Evolutionary conservation across 2,888 invertebrate genomes (phyloP).

Genomic region (Nematopogon swammerdamellus): DNA sequence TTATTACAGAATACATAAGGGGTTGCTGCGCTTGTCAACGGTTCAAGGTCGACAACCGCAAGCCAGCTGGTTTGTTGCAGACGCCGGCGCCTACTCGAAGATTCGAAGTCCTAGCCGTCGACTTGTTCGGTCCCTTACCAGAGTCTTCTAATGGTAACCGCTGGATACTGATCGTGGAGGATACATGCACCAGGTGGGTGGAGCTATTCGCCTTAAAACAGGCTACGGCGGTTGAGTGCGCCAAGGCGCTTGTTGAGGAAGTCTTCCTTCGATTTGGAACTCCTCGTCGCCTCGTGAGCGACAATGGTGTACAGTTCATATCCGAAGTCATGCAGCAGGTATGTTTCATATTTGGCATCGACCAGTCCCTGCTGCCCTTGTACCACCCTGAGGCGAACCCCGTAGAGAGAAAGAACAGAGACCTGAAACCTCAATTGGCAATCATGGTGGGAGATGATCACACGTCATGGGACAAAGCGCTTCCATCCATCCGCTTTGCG

Average conservation of each 20-base stretch:
- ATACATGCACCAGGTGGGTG: conserved; percentile 14
- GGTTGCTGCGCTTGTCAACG: too few relatives aligned
- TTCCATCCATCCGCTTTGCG: conserved; percentile 10
- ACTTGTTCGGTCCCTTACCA: conserved; percentile 16
- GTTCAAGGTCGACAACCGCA: too few relatives aligned
- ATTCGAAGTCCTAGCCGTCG: conserved; percentile 2
- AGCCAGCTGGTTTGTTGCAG: too few relatives aligned
- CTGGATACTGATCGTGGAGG: conserved; percentile 17
- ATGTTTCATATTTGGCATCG: conserved; percentile 8
- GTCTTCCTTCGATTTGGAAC: conserved; percentile 19
- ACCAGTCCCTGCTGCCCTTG: conserved; percentile 8
- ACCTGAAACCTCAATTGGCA: conserved; percentile 15
- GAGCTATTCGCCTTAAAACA: conserved; percentile 15
- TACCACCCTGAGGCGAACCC: conserved; percentile 16
- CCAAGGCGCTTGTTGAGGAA: conserved; percentile 11
- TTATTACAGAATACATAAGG: too few relatives aligned
- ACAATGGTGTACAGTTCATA: conserved; percentile 16
- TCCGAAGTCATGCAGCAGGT: conserved; percentile 12
- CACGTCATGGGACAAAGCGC: conserved; percentile 6
- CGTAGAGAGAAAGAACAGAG: conserved; percentile 18
- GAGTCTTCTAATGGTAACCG: conserved; percentile 8
- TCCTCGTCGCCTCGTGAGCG: conserved; percentile 19
- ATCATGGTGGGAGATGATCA: conserved; percentile 11
- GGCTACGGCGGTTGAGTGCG: conserved; percentile 12
- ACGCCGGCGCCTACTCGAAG: too few relatives aligned